Evolutionary conservation across 1,140 invertebrate genomes (phyloP).

Genomic region (Metaphire vulgaris): DNA sequence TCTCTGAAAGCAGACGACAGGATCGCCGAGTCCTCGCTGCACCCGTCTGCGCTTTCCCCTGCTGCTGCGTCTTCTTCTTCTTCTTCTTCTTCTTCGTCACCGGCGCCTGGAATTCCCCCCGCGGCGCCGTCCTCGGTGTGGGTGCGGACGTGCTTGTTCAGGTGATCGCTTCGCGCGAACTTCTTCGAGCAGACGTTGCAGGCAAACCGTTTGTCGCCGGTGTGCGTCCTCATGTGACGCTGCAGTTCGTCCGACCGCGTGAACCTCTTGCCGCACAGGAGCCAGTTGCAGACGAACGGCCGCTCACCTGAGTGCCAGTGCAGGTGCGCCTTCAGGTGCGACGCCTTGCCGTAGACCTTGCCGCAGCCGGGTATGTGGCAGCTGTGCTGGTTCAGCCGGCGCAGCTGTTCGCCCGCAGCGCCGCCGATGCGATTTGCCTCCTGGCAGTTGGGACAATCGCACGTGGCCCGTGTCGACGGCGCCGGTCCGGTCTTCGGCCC

Average conservation of each 20-base stretch:
- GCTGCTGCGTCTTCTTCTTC: too few relatives aligned
- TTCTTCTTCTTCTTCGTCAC: too few relatives aligned
- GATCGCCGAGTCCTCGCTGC: neutral
- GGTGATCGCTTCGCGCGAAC: conserved; percentile 74
- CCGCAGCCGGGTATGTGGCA: conserved; percentile 93
- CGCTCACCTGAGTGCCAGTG: conserved; percentile 51
- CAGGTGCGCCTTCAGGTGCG: conserved; percentile 83
- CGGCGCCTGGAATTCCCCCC: neutral
- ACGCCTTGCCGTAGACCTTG: conserved; percentile 95
- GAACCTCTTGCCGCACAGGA: conserved; percentile 78
- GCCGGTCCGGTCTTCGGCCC: too few relatives aligned
- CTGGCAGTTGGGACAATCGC: conserved; percentile 91
- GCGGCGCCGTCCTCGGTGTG: conserved; percentile 50
- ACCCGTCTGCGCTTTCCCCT: neutral
- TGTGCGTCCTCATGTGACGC: conserved; percentile 78
- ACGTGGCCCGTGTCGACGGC: conserved; percentile 57
- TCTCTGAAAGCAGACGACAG: neutral
- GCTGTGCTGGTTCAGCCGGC: conserved; percentile 94
- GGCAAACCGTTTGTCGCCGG: conserved; percentile 85
- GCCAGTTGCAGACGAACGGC: conserved; percentile 68
- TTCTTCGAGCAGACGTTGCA: conserved; percentile 77
- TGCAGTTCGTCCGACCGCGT: conserved; percentile 90
- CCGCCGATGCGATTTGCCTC: conserved; percentile 90
- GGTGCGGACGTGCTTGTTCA: conserved; percentile 50
- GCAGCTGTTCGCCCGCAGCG: conserved; percentile 71